A percentile compares a stretch with the other conserved stretches of the same genome.
Evolutionary conservation across 37 sponge, comb jelly and placozoan species (phyloP).

Genomic region (Ephydatia muelleri): DNA sequence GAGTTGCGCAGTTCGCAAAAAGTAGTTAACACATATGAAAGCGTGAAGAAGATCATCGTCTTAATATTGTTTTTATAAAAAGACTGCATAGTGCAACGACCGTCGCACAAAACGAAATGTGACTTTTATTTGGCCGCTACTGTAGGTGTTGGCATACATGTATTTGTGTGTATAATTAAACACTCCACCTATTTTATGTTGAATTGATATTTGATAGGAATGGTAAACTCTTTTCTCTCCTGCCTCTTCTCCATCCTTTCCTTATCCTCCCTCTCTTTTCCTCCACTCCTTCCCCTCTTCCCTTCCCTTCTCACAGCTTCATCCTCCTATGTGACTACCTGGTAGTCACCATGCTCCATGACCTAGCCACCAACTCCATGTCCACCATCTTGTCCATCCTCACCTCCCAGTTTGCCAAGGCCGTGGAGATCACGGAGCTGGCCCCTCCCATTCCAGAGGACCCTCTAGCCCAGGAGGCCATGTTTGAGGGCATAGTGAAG

Average conservation of each 20-base stretch:
- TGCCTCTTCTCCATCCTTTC: neutral
- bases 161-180: no score
- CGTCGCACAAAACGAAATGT: no score
- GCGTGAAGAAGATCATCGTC: no score
- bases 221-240: no score
- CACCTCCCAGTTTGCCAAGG: constrained; percentile 31
- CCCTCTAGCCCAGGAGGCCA: constrained; percentile 55
- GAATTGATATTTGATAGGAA: no score
- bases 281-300: neutral
- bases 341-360: constrained; percentile 85
- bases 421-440: constrained; percentile 54
- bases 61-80: no score
- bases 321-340: constrained; percentile 90
- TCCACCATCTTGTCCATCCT: constrained; percentile 59
- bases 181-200: no score
- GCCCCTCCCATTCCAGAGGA: constrained; percentile 44
- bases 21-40: no score
- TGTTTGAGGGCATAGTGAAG: constrained; percentile 26
- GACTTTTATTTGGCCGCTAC: no score
- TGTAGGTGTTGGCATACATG: no score
- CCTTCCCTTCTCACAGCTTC: constrained; percentile 35
- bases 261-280: neutral
- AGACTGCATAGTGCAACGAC: no score
- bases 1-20: no score
- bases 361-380: constrained; percentile 65